Conservation (phyloP, 1,140 invertebrate species). For the Dendrolimus kikuchii region DNA sequence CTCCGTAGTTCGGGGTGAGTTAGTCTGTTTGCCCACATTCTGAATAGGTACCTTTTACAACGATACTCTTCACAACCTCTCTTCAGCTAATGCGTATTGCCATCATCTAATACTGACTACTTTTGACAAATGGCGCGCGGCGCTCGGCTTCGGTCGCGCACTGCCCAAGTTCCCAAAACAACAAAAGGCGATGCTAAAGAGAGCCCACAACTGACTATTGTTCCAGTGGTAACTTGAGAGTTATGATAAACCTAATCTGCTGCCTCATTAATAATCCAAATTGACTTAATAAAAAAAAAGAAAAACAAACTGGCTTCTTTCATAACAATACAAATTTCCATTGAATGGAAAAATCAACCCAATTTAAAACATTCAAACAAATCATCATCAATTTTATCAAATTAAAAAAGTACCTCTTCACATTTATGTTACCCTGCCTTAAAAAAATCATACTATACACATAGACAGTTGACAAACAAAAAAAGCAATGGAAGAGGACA, state of each 20-base stretch:
- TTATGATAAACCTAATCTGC: conserved; percentile 55
- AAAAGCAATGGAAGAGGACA: conserved; percentile 64
- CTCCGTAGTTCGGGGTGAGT: conserved; percentile 47
- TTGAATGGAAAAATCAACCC: conserved; percentile 69
- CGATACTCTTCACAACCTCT: conserved; percentile 67
- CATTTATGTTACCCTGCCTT: conserved; percentile 69
- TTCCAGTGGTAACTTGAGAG: conserved; percentile 62
- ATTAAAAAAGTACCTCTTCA: conserved; percentile 69
- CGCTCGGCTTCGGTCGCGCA: conserved; percentile 12
- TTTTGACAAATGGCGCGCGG: conserved; percentile 15
- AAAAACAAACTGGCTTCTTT: conserved; percentile 66
- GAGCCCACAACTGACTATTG: conserved; percentile 61
- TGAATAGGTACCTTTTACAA: conserved; percentile 71
- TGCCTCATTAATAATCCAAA: conserved; percentile 57
- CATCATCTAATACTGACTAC: conserved; percentile 53
- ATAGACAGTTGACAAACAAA: conserved; percentile 66
- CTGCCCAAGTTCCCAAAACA: conserved; percentile 18
- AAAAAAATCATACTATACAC: conserved; percentile 66
- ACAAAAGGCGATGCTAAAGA: conserved; percentile 53
- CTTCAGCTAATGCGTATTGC: conserved; percentile 50
- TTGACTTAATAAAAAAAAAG: conserved; percentile 63
- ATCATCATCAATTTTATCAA: conserved; percentile 37
- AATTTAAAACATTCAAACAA: conserved; percentile 68
- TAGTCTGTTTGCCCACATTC: conserved; percentile 65
- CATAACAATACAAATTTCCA: conserved; percentile 68